Base-by-base conservation (phyloP, 2,113 vertebrate genomes). In the Oriolus oriolus region DNA sequence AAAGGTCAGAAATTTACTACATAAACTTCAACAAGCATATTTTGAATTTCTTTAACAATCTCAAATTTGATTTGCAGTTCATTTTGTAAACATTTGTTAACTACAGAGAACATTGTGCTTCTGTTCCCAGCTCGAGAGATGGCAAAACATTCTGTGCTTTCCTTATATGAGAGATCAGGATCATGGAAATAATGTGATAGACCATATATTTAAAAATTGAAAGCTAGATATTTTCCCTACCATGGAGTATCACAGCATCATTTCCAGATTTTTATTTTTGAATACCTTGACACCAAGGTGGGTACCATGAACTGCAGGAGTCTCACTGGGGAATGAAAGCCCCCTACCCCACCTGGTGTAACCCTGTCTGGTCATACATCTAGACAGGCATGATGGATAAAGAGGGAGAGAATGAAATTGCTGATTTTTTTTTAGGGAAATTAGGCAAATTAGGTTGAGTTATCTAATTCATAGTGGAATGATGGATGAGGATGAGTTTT, bases 401-500 rank as follows among this genome's bases (percentile, higher is more conserved):
- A 84, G 71, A 87, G 82, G 59, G 20, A 86, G 60, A 89, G 82
- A 93, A 89, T 75, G 47, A 77, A 88, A 91, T 77, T 77, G 78
- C 82, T 88, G 45, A 9, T 76, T 92, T 92, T 83, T 54, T 80
- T 84, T 56, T 53, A 20, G 68, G 60, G 52, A 94, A 93, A 95
- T 95, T 87, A 91, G 68, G 69, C 31, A 80, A 90, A 93, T 96
- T 90, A 84, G 44, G 52, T 94, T 68, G 85, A 66, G 47, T 88
- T 94, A 90, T 88, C 54, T 93, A 93, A 96, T 95, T 85, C 93
- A 89, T 94, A 83, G 56, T 75, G 42, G 68, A 80, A 91, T 94
- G 90, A 96, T 90, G 56, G 64, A 93, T 90, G 87, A 91, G n/a
- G 50, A 89, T 35, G 54, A 88, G 54, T 77, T 82, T 77, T 93